A percentile compares a stretch with the other conserved stretches of the same genome.
These are phyloP conservation scores for Achatina immaculata DNA, from an alignment of 1,140 invertebrate species.

Conservation along the genomic window DNA sequence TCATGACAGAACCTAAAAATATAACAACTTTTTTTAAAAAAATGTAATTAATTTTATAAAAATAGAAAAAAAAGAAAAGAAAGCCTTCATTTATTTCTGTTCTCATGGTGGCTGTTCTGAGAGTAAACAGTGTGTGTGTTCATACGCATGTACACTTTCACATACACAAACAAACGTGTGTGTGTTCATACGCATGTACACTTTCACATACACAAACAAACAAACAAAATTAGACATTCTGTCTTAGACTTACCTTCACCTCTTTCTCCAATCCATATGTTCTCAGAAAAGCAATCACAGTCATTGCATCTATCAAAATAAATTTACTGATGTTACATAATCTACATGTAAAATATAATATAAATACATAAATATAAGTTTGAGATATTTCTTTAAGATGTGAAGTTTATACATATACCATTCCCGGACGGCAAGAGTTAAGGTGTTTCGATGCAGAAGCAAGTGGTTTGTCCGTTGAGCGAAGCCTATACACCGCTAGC, in stretches of 20 bases:
- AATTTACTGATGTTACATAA: background rate
- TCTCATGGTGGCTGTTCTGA: too few relatives aligned
- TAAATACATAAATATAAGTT: background rate
- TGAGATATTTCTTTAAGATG: background rate
- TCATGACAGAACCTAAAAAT: too few relatives aligned
- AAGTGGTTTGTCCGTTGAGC: too few relatives aligned
- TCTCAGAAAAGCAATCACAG: constrained; percentile 77
- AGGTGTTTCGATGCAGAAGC: too few relatives aligned
- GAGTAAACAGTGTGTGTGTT: background rate
- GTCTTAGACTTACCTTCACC: constrained; percentile 74
- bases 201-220: constrained; percentile 17
- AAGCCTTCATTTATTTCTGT: too few relatives aligned
- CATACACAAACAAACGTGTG: background rate
- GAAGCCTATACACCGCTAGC: too few relatives aligned
- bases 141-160: background rate
- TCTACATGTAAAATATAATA: background rate
- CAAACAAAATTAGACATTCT: background rate
- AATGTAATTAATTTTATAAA: background rate
- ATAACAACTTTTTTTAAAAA: too few relatives aligned
- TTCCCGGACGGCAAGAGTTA: too few relatives aligned
- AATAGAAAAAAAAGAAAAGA: background rate
- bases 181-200: too few relatives aligned
- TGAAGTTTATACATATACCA: background rate
- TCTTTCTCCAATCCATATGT: constrained; percentile 76
- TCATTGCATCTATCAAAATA: constrained; percentile 74